These are phyloP conservation scores for Heliothis peltigera DNA, from an alignment of 2,888 invertebrate genomes.

Conservation along the genomic window DNA sequence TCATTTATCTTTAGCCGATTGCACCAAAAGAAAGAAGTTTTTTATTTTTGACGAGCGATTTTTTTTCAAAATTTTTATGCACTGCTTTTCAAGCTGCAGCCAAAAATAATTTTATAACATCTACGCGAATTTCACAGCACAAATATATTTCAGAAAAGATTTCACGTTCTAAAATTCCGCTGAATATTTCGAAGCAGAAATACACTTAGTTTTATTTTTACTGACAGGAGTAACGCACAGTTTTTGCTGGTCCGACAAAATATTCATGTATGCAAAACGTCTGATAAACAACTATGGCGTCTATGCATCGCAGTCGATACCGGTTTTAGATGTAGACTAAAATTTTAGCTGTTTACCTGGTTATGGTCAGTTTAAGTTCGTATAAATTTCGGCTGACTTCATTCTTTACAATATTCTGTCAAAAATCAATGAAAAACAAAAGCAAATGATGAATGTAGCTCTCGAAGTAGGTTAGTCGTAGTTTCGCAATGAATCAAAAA, in stretches of 20 bases:
- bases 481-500: background rate
- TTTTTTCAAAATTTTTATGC: background rate
- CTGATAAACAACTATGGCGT: slow-evolving; percentile 46
- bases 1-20: background rate
- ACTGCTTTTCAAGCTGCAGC: background rate
- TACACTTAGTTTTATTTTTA: slow-evolving; percentile 20
- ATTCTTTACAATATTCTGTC: background rate
- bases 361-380: slow-evolving; percentile 23
- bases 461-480: background rate
- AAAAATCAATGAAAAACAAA: too few relatives aligned
- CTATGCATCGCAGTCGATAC: slow-evolving; percentile 31
- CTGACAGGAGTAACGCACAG: slow-evolving; percentile 12
- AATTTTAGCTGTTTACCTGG: slow-evolving; percentile 29
- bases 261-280: slow-evolving; percentile 64
- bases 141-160: slow-evolving; percentile 16
- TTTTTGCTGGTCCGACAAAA: slow-evolving; percentile 30
- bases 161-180: slow-evolving; percentile 10
- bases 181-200: slow-evolving; percentile 9
- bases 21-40: background rate
- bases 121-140: slow-evolving; percentile 3
- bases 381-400: background rate
- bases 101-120: background rate
- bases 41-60: too few relatives aligned
- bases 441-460: too few relatives aligned
- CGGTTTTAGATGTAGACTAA: slow-evolving; percentile 18